Evolutionary conservation across 1,140 invertebrate genomes (phyloP).

Genomic region (Aphelinus certus): DNA sequence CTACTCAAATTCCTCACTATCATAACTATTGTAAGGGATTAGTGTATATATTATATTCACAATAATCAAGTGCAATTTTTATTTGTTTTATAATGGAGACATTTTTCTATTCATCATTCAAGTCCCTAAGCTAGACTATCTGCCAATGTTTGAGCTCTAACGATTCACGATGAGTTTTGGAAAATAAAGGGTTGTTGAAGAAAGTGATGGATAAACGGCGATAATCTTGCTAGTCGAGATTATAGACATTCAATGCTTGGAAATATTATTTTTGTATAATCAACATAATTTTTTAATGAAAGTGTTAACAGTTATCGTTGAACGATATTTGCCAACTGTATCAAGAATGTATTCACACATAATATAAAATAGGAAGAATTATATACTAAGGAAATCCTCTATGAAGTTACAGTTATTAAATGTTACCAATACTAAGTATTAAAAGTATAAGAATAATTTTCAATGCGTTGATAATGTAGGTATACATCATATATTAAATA

Average conservation of each 20-base stretch:
- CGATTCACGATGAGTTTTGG: slow-evolving; percentile 1
- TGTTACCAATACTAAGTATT: neutral
- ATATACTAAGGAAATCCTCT: no score
- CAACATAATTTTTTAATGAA: neutral
- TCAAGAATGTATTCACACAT: no score
- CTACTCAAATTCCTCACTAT: no score
- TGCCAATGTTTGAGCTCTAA: slow-evolving; percentile 33
- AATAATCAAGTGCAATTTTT: slow-evolving; percentile 50
- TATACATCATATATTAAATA: slow-evolving; percentile 10
- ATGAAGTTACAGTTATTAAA: no score
- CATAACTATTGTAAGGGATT: no score
- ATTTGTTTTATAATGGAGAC: slow-evolving; percentile 55
- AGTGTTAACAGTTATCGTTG: neutral
- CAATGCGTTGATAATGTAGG: neutral
- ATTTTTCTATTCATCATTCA: neutral
- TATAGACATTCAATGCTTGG: slow-evolving; percentile 1
- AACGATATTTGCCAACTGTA: slow-evolving; percentile 14
- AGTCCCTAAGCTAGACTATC: slow-evolving; percentile 16
- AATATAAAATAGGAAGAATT: no score
- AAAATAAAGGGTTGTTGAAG: neutral
- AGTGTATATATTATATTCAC: no score
- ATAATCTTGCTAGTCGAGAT: slow-evolving; percentile 24
- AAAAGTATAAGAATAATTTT: slow-evolving; percentile 13
- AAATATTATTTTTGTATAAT: slow-evolving; percentile 35
- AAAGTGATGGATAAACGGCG: slow-evolving; percentile 1